phyloP scores from a whole-genome alignment of 2,888 invertebrate species.

The Drosophila buzzatii region DNA sequence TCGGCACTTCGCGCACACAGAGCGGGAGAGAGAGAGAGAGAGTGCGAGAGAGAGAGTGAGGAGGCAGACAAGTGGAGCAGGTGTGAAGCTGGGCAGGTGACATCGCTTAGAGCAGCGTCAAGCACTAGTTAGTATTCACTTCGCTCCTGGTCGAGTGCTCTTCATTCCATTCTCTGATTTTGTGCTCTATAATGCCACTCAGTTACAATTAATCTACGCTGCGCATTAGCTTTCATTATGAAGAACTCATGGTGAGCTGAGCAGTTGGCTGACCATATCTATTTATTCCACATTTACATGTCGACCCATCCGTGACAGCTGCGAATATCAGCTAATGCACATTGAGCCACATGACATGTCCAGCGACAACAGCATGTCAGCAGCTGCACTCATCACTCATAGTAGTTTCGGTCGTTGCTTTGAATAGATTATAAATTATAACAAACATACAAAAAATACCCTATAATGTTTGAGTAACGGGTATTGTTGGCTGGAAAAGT shows the following conservation, averaged over 20 bases:
- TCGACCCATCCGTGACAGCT: background rate
- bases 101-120: conserved; percentile 24
- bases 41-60: background rate
- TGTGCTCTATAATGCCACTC: background rate
- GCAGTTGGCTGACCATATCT: background rate
- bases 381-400: conserved; percentile 4
- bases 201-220: background rate
- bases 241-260: background rate
- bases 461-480: background rate
- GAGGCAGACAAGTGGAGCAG: background rate
- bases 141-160: no score
- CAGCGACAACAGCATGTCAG: conserved; percentile 1
- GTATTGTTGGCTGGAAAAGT: background rate
- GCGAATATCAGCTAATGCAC: background rate
- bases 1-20: background rate
- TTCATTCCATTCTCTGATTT: background rate
- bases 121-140: conserved; percentile 28
- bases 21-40: background rate
- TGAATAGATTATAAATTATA: background rate
- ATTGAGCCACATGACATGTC: background rate
- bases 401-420: background rate
- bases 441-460: background rate
- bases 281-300: conserved; percentile 1
- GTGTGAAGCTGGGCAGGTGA: conserved; percentile 11
- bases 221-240: background rate